Conservation (phyloP, 2,888 invertebrate species). For the Pasiphila rectangulata region DNA sequence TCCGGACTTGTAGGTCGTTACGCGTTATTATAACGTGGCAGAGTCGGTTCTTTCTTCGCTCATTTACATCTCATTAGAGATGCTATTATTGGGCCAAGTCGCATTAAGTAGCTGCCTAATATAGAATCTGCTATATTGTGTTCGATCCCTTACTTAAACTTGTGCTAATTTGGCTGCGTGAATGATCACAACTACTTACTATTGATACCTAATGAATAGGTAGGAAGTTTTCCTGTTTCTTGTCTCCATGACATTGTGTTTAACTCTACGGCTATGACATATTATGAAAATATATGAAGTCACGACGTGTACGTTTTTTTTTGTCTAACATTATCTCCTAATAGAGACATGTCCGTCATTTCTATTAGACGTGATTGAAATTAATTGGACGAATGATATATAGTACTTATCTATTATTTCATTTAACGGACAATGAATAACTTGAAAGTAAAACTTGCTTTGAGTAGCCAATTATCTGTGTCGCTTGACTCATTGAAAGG, state of each 20-base stretch:
- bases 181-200: too few species aligned
- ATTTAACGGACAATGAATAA: conserved; percentile 24
- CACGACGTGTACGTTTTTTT: conserved; percentile 18
- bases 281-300: conserved; percentile 13
- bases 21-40: conserved; percentile 80
- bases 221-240: too few species aligned
- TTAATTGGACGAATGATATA: conserved; percentile 29
- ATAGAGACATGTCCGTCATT: conserved; percentile 31
- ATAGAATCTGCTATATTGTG: not conserved
- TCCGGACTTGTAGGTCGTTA: conserved; percentile 81
- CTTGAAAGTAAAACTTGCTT: conserved; percentile 19
- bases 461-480: conserved; percentile 20
- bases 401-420: conserved; percentile 23
- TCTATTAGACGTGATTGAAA: conserved; percentile 28
- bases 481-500: conserved; percentile 13
- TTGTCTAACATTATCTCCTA: conserved; percentile 30
- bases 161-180: not conserved
- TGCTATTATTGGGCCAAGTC: conserved; percentile 69
- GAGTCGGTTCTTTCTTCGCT: conserved; percentile 76
- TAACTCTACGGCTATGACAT: too few species aligned
- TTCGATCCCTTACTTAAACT: not conserved
- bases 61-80: conserved; percentile 81
- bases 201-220: too few species aligned
- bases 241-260: too few species aligned
- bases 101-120: conserved; percentile 40